Base-by-base conservation (phyloP, 2,797 vertebrate genomes). In the Gambelia wislizenii region DNA sequence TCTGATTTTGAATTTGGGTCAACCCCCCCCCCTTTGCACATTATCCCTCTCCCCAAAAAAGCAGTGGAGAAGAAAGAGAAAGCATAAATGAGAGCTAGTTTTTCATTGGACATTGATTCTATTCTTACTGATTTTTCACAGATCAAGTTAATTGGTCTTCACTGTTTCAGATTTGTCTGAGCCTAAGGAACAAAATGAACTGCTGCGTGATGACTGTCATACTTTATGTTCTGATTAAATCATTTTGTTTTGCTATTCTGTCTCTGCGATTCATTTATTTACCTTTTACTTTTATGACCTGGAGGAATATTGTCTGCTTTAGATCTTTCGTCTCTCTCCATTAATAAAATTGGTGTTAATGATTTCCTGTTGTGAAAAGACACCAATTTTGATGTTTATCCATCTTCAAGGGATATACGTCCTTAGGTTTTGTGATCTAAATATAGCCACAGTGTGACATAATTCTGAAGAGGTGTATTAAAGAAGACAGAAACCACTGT, bases 341-440 rank as follows among this genome's bases (percentile, higher is more conserved):
- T 88, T 88, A 88, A 88, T 83, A 83, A 83, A 76, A 77, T 76
- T 42, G 86, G 79, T 75, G 67, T 88, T 88, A 83, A 88, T 67
- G 70, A 88, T 88, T 88, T 83, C 87, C 87, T 88, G 87, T 77
- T 77, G 56, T 75, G 56, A 88, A 36, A 74, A 88, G 70, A 52
- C 80, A 83, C 75, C 44, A 22, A 64, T 88, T 88, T 64, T 76
- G 70, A 76, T 88, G 80, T 83, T 88, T 88, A 83, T 88, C 74
- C 80, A 76, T 83, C 70, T 76, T 83, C 80, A 83, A 88, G 80
- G 72, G 80, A 77, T 42, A 88, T n/a, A 76, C 44, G 8, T 83
- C 56, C 79, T 59, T 88, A 67, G 81, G 81, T 49, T 88, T 83
- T 88, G n/a, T 83, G 59, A 83, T 83, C 72, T 83, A 83, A 88